Evolutionary conservation across 2,888 invertebrate genomes (phyloP), one percentile per base, ranked within the genome.

Genomic region (Laspeyria flexula): DNA sequence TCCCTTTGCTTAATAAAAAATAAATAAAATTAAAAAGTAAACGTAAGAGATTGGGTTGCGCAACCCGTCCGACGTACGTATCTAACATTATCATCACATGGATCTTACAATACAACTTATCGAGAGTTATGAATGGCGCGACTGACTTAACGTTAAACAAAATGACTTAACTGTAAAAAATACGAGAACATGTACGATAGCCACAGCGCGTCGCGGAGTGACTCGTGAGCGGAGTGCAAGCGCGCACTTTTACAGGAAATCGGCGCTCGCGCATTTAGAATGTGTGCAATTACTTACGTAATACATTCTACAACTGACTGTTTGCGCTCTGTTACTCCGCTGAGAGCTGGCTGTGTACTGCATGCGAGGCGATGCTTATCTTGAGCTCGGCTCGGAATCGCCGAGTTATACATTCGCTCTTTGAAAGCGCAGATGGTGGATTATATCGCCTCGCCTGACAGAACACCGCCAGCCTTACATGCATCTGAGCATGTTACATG

Each of bases 91-190:
- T 68, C 72, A 69, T 83, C 82, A 81, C 83, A 80, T 81, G 73
- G 70, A 70, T 59, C 60, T 69, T 67, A 71, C 62, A 64, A 65
- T 43, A 54, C 43, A 77, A 79, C 75, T 81, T 77, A 80, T 75
- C 77, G 75, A 75, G 66, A 78, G 73, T 65, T 67, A 84, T 85
- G 85, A 88, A 91, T 91, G 92, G 91, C 89, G 86, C 88, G 86
- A 85, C 86, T 90, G 88, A 89, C 90, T 91, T 88, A 88, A 51
- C 18, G 45, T 66, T 76, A 75, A 81, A n/a, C n/a, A n/a, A 62
- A 63, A 77, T 81, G 80, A 84, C 85, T 85, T 88, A 87, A 71
- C 74, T 72, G 73, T 73, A 77, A 70, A 71, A 63, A 51, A 9
- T 0, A 7, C 44, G 71, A 73, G 73, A 75, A 73, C 74, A 72